phyloP scores from a whole-genome alignment of 2,113 vertebrate genomes.

The Sturnira hondurensis region DNA sequence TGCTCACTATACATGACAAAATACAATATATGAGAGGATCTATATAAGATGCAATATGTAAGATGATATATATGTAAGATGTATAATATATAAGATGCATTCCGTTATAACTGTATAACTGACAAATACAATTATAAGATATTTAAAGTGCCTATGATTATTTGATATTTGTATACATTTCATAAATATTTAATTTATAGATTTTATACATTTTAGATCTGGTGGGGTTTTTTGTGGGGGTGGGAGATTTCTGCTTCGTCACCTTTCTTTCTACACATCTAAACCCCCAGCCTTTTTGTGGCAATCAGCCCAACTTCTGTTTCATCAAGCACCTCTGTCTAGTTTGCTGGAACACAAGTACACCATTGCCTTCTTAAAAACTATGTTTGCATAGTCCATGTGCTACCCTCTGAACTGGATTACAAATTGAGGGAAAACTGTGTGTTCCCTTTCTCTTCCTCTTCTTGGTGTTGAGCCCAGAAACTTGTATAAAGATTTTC shows the following conservation, averaged over 20 bases:
- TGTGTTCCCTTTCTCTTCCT: neutral
- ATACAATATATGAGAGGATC: neutral
- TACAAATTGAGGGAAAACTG: neutral
- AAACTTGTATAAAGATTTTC: neutral
- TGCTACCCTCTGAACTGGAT: neutral
- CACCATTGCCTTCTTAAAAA: neutral
- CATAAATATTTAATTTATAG: neutral
- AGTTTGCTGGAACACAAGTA: neutral
- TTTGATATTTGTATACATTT: neutral
- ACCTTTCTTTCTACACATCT: neutral
- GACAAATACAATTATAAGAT: neutral
- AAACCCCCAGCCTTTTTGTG: neutral
- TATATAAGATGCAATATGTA: too few species aligned
- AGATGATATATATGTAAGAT: too few species aligned
- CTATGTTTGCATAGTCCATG: neutral
- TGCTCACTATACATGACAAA: too few species aligned
- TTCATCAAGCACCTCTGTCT: neutral
- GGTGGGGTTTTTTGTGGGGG: neutral
- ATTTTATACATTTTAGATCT: neutral
- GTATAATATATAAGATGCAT: too few species aligned
- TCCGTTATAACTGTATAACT: neutral
- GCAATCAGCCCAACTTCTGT: neutral
- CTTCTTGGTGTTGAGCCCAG: neutral
- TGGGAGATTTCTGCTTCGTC: neutral
- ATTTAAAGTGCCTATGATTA: neutral